A percentile compares a stretch with the other conserved stretches of the same genome.
Conservation (phyloP, 2,113 vertebrate species). For the Sisor rabdophorus region DNA sequence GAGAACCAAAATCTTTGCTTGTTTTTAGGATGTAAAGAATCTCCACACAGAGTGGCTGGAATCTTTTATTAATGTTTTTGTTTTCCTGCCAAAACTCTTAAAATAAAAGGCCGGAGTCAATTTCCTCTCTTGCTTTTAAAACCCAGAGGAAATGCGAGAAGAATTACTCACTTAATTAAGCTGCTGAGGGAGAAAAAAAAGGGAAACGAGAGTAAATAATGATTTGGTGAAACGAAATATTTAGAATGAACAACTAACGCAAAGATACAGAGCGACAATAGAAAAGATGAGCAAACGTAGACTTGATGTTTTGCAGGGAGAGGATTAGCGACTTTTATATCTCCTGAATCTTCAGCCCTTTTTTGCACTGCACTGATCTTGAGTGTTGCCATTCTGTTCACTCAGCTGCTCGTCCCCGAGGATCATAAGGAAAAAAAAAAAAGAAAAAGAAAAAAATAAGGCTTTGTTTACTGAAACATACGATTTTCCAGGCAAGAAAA, state of each 20-base stretch:
- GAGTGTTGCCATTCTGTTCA: slow-evolving; percentile 31
- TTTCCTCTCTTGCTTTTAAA: slow-evolving; percentile 46
- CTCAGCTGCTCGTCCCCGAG: slow-evolving; percentile 37
- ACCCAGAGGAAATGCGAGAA: slow-evolving; percentile 45
- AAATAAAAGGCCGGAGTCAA: slow-evolving; percentile 47
- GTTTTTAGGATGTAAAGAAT: slow-evolving; percentile 39
- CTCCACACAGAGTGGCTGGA: slow-evolving; percentile 28
- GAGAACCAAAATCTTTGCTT: slow-evolving; percentile 29
- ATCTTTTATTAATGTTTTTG: slow-evolving; percentile 46
- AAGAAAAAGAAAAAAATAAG: slow-evolving; percentile 74
- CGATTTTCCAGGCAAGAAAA: slow-evolving; percentile 58
- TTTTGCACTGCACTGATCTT: slow-evolving; percentile 36
- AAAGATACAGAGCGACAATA: slow-evolving; percentile 9
- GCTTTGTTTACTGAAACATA: slow-evolving; percentile 67
- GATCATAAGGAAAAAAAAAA: slow-evolving; percentile 63
- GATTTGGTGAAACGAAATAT: slow-evolving; percentile 9
- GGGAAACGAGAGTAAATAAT: slow-evolving; percentile 29
- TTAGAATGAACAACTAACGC: slow-evolving; percentile 27
- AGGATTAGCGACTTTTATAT: slow-evolving; percentile 24
- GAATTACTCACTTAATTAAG: slow-evolving; percentile 54
- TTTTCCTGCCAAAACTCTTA: slow-evolving; percentile 43
- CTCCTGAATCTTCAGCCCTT: slow-evolving; percentile 29
- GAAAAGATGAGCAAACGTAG: slow-evolving; percentile 6
- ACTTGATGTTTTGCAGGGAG: slow-evolving; percentile 14
- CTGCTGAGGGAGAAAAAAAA: slow-evolving; percentile 27